Evolutionary conservation across 2,797 vertebrate species (phyloP), one percentile per base, ranked within the genome.

Genomic region (Semaprochilodus insignis): DNA sequence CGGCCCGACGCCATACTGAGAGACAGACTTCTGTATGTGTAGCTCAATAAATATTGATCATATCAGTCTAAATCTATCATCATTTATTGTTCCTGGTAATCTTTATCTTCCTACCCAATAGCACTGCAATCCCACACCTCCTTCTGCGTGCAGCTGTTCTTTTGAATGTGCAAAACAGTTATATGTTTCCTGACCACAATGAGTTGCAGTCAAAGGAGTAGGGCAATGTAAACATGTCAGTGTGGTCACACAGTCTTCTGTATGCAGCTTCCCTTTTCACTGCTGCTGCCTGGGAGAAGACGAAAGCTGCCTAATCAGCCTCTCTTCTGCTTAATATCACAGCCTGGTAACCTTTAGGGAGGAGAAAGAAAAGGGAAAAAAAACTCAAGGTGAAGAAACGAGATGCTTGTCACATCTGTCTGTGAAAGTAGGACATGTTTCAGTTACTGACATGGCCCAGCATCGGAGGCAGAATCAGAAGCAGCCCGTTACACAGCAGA

Each of bases 361-460:
- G 70, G 81, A 21, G 36, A 63, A 62, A 14, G n/a, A 76, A 54
- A 40, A 21, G 36, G 40, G 15, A 31, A 59, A 48, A 57, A 25
- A 65, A 76, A 62, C 51, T 83, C 75, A 81, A 83, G 79, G 79
- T 85, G 79, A 82, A 75, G 62, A 74, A 80, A 85, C 51, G 54
- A 83, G 83, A 70, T 31, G 51, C 79, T 87, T 83, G 81, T 86
- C 83, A 81, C 77, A 86, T 82, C 67, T 84, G 84, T 84, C 74
- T 60, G 31, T 25, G 77, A 84, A 82, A 85, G 83, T 85, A 82
- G 78, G 72, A 84, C 80, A 76, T 75, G 36, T 80, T 79, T 86
- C 80, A 70, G 52, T 80, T 83, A 83, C 54, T 62, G 83, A 81
- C 72, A 11, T 57, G 44, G 67, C 73, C 59, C 79, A 59, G 79